Percentiles rank a stretch among this genome's conserved stretches.
Conservation (phyloP, 1,140 invertebrate species). For the Tetragonula clypearis region DNA sequence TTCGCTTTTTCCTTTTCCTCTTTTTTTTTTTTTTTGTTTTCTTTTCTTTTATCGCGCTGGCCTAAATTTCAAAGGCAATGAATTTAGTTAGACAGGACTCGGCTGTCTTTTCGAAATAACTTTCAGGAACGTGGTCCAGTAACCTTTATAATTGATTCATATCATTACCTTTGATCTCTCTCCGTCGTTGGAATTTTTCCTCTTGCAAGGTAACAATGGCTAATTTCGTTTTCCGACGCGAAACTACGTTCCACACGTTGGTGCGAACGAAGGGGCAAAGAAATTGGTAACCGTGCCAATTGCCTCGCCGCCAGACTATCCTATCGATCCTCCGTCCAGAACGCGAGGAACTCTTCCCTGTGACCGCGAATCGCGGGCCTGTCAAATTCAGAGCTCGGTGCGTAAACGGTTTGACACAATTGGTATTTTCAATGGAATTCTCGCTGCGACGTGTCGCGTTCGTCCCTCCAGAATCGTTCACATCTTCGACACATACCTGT, state of each 20-base stretch:
- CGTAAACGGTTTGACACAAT: conserved; percentile 7
- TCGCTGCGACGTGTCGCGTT: conserved; percentile 9
- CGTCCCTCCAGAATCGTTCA: neutral
- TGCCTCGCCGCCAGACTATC: too few relatives aligned
- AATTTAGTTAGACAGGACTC: neutral
- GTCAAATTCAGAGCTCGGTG: conserved; percentile 45
- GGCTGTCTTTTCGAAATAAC: neutral
- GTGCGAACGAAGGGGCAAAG: too few relatives aligned
- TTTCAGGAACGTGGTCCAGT: neutral
- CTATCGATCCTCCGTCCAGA: neutral
- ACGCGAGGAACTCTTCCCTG: neutral
- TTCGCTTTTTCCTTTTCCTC: neutral
- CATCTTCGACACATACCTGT: neutral
- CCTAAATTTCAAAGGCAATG: neutral
- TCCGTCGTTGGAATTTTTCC: neutral
- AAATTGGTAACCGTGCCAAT: too few relatives aligned
- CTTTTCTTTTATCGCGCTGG: neutral
- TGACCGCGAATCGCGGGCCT: conserved; percentile 17
- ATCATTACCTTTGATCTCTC: neutral
- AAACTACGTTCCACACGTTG: too few relatives aligned
- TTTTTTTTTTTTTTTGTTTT: too few relatives aligned
- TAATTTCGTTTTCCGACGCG: too few relatives aligned
- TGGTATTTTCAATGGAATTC: conserved; percentile 36
- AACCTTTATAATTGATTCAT: neutral
- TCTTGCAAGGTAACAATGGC: neutral